A percentile compares a stretch with the other conserved stretches of the same genome.
phyloP scores from a whole-genome alignment of 2,797 vertebrate species.

The Coendou prehensilis region DNA sequence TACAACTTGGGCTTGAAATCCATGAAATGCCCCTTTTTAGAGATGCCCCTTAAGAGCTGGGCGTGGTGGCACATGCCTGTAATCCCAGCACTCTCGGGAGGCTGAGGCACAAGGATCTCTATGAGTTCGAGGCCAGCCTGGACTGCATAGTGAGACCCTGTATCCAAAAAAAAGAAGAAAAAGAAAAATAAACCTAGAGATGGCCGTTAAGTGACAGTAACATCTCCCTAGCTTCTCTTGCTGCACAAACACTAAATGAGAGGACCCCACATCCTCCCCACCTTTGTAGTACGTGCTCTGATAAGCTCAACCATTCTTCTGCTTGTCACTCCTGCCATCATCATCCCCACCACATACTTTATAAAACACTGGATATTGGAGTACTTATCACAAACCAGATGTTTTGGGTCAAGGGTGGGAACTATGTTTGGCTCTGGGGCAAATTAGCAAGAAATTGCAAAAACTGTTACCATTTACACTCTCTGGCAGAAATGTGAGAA shows the following conservation, averaged over 20 bases:
- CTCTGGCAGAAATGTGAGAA: slow-evolving; percentile 47
- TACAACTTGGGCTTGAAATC: not conserved
- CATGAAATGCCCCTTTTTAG: too few species aligned
- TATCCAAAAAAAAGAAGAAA: not conserved
- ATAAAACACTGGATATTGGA: slow-evolving; percentile 31
- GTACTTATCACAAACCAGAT: slow-evolving; percentile 73
- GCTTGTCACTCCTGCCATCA: not conserved
- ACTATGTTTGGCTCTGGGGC: slow-evolving; percentile 48
- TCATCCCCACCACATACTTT: slow-evolving; percentile 38
- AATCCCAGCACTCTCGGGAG: not conserved
- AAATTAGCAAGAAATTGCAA: slow-evolving; percentile 61
- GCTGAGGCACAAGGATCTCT: not conserved
- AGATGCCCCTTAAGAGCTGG: not conserved
- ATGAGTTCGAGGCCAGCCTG: not conserved
- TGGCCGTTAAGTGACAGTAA: not conserved
- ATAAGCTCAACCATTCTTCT: slow-evolving; percentile 41
- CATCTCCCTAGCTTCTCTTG: not conserved
- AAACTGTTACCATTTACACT: slow-evolving; percentile 27
- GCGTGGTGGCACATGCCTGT: not conserved
- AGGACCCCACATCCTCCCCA: not conserved
- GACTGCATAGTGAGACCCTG: not conserved
- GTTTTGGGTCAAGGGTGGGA: slow-evolving; percentile 63
- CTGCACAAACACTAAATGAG: not conserved
- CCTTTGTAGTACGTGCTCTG: not conserved
- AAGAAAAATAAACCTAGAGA: not conserved